Evolutionary conservation across 2,113 vertebrate genomes (phyloP), one percentile per base, ranked within the genome.

Genomic region (Puntigrus tetrazona): DNA sequence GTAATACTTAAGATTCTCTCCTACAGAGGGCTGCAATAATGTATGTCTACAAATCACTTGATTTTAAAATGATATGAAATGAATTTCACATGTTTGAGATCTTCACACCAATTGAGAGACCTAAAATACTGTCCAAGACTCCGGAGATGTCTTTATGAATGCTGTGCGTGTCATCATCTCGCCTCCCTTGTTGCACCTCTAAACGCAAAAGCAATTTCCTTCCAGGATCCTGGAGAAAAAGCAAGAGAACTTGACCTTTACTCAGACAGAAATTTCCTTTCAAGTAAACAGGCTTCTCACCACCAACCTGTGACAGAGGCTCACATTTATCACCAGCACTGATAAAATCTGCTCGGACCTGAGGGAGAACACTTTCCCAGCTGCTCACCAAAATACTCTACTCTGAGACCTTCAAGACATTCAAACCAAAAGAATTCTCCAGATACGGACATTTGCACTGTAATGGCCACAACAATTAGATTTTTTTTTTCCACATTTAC

Each of bases 131-230:
- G 38, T 31, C 27, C 38, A 18, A 50, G 57, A 81, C 38, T 77
- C 63, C 34, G 7, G 52, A 45, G 34, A 73, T 13, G 41, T 45
- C 85, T 75, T 90, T 91, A 90, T 91, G 80, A 88, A 87, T 83
- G 70, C 84, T 61, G 84, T 91, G 89, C 91, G 92, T 94, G 90
- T 90, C 91, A 87, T 85, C 36, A 14, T 83, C 82, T 87, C 84
- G 88, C 90, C 91, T 2, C 29, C 95, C 94, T 94, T 93, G 92
- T 93, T 94, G 93, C 93, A 91, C 91, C 91, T 91, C 94, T 95
- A 94, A 96, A 95, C 95, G 93, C 94, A 94, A 93, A 93, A 95
- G 95, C 94, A 94, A 95, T 95, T 97, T 96, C 96, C 77, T 82
- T 65, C 75, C 52, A 93, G 94, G 93, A 90, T 88, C 91, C 93